Conservation (phyloP, 2,797 vertebrate species). For the Alcedo atthis region DNA sequence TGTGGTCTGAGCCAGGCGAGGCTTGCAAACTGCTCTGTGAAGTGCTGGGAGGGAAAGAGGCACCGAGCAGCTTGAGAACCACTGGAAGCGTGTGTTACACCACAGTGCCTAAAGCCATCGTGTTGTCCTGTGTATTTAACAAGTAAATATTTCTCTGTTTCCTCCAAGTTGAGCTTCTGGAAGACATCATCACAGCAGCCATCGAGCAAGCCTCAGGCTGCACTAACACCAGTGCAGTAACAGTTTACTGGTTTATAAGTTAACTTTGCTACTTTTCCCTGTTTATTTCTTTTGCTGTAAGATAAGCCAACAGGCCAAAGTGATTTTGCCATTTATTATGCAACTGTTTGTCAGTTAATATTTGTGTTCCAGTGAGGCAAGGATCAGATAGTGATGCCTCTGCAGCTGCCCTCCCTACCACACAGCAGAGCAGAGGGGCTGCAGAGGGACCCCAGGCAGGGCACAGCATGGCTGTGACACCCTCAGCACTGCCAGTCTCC, state of each 20-base stretch:
- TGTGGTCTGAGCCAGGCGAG: background rate
- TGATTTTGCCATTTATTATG: background rate
- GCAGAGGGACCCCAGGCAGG: background rate
- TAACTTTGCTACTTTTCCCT: background rate
- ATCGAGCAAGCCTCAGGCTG: background rate
- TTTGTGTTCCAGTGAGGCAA: slow-evolving; percentile 46
- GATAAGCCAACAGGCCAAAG: background rate
- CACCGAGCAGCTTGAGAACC: rapidly evolving
- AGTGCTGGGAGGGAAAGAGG: background rate
- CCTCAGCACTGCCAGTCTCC: background rate
- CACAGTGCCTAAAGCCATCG: background rate
- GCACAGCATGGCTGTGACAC: rapidly evolving
- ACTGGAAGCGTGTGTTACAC: rapidly evolving
- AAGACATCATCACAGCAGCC: background rate
- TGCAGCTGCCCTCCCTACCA: background rate
- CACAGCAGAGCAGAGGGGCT: rapidly evolving
- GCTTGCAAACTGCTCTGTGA: background rate
- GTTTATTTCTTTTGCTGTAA: slow-evolving; percentile 21
- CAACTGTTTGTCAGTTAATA: slow-evolving; percentile 54
- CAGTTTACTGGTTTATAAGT: background rate
- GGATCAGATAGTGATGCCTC: background rate
- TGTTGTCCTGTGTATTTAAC: background rate
- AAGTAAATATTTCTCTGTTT: background rate
- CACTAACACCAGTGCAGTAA: rapidly evolving
- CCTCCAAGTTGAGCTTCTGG: background rate